Base-by-base conservation (phyloP, 2,113 vertebrate species). In the Corythoichthys intestinalis region DNA sequence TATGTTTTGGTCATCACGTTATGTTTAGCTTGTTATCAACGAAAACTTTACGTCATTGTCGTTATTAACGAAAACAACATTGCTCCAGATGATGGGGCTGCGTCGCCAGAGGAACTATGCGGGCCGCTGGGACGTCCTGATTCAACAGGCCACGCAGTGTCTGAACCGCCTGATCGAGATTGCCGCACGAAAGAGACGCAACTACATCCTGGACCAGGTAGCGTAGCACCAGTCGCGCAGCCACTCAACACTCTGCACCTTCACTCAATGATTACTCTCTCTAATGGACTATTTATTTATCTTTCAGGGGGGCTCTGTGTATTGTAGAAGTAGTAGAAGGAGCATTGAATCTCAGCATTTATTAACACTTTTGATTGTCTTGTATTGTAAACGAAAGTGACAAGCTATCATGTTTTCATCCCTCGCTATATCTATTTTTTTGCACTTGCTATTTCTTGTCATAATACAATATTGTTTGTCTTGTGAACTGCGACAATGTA, bases 171-270 rank as follows among this genome's bases (percentile, higher is more conserved):
- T 97, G 54, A 95, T 96, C 71, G 94, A 97, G 90, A 94, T 96
- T 0, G 95, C 95, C 0, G 93, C 95, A 20, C 94, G 93, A 74
- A 96, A 96, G 89, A 94, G 91, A 20, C 94, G 95, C 77, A 97
- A 96, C 91, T 97, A 96, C 83, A 96, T 96, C 79, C 91, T 97
- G 38, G 95, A 97, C 77, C 95, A 97, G 95, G 95, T 96, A 92
- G 70, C 74, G 75, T 69, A 61, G 67, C 68, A 10, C 17, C 59
- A n/a, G 17, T 35, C 61, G 69, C 28, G 65, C 73, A 70, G 78
- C 67, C 68, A 69, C 64, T 69, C 56, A 76, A 76, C 75, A 73
- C 71, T 84, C 83, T 66, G 80, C 84, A 85, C 75, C 82, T 82
- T 85, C 76, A 86, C 79, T 87, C 86, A 83, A 80, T 87, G 77